Evolutionary conservation across 2,113 vertebrate species (phyloP).

Genomic region (Typhlomys cinereus): DNA sequence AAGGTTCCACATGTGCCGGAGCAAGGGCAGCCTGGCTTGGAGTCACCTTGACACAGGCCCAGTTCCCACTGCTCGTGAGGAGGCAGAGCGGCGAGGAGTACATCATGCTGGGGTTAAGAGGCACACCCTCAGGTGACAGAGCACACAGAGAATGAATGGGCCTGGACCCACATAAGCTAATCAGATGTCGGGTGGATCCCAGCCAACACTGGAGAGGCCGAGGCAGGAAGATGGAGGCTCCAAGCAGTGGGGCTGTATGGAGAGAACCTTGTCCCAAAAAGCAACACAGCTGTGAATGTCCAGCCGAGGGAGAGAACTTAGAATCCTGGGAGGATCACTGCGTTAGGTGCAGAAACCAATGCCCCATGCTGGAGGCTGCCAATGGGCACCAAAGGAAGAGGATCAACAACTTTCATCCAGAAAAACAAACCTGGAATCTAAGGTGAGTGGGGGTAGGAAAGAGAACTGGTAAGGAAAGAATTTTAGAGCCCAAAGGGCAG

Average conservation of each 20-base stretch:
- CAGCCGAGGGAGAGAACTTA: background rate
- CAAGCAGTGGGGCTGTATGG: background rate
- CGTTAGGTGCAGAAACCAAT: background rate
- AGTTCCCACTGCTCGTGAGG: slow-evolving; percentile 44
- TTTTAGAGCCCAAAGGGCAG: slow-evolving; percentile 16
- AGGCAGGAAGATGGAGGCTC: background rate
- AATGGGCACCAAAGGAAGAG: background rate
- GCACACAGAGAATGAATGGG: background rate
- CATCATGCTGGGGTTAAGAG: background rate
- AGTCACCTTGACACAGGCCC: slow-evolving; percentile 53
- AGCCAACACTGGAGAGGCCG: background rate
- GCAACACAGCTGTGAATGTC: background rate
- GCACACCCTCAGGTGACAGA: slow-evolving; percentile 8
- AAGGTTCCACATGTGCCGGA: slow-evolving; percentile 69
- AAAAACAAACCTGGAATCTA: slow-evolving; percentile 39
- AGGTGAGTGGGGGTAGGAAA: background rate
- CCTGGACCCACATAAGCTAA: background rate
- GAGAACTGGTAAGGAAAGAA: background rate
- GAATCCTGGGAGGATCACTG: background rate
- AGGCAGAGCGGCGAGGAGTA: slow-evolving; percentile 12
- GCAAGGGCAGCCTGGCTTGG: slow-evolving; percentile 31
- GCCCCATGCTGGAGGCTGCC: slow-evolving; percentile 14
- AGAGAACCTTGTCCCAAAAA: background rate
- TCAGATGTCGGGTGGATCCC: background rate
- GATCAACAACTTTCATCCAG: slow-evolving; percentile 2